Evolutionary conservation across 2,888 invertebrate genomes (phyloP), one percentile per base, ranked within the genome.

Genomic region (Dolichopus griseipennis): DNA sequence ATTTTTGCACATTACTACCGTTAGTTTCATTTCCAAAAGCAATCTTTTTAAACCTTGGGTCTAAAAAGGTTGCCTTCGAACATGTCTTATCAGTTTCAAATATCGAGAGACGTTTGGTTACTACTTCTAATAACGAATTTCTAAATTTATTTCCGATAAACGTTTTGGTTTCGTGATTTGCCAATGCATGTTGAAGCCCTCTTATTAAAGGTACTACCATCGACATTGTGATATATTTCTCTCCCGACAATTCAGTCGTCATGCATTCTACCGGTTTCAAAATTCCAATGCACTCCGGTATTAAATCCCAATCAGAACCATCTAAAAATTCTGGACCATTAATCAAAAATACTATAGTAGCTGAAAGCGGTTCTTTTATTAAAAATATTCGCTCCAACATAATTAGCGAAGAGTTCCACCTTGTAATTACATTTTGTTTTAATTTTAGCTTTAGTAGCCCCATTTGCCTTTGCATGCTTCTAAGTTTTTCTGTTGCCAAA

Each of bases 331-430:
- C 27, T 27, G 27, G 27, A 4, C 3, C 3, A 27, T 27, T 37
- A 7, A 7, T 8, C 8, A 37, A 37, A 37, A 37, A 62, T 10
- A 34, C 52, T 43, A 68, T 66, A 41, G 66, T 63, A 20, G 69
- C 62, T 37, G 66, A 64, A 1, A 69, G 34, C 41, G 70, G 69
- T 65, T 67, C 66, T 65, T 65, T 67, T n/a, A 69, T 27, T 27
- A 41, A 21, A 12, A 18, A 10, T 7, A 69, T 22, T 52, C 63
- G 61, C 65, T 66, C 8, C 64, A 70, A 34, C 67, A 68, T 67
- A n/a, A 65, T 66, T 10, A 67, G 20, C 1, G 68, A 65, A 6
- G 70, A 27, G 27, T 27, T 70, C 68, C 70, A 70, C 67, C 66
- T 67, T 1, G 69, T 68, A 20, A 64, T 33, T 9, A 68, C 68